Conservation (phyloP, 2,113 vertebrate species). For the Pyrgilauda ruficollis region DNA sequence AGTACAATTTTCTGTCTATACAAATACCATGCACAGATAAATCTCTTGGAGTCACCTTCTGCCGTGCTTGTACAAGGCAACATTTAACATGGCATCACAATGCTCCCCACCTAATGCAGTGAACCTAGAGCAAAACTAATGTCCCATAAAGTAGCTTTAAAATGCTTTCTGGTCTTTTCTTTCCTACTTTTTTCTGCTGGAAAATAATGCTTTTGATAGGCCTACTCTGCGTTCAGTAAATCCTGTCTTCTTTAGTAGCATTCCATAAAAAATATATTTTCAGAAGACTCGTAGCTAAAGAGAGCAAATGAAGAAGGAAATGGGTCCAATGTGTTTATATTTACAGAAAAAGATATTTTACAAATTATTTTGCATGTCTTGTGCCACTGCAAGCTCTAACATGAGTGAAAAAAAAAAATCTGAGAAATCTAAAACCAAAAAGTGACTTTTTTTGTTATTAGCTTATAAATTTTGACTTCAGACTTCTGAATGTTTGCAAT, state of each 20-base stretch:
- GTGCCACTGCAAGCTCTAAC: not conserved
- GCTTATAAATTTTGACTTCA: not conserved
- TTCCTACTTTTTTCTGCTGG: not conserved
- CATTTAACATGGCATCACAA: not conserved
- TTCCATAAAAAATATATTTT: not conserved
- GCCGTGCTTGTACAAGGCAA: not conserved
- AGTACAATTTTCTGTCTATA: not conserved
- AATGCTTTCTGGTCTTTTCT: not conserved
- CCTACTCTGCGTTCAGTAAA: not conserved
- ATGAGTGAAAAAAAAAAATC: not conserved
- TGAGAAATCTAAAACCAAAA: not conserved
- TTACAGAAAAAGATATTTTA: not conserved
- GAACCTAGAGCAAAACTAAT: not conserved
- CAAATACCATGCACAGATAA: not conserved
- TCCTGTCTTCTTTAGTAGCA: not conserved
- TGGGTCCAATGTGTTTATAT: not conserved
- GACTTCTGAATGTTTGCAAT: not conserved
- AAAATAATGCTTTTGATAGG: not conserved
- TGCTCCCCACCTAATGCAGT: not conserved
- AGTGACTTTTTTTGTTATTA: not conserved
- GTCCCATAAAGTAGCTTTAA: not conserved
- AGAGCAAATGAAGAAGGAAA: not conserved
- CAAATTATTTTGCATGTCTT: not conserved
- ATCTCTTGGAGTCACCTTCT: not conserved
- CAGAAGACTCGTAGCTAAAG: not conserved